Evolutionary conservation across 2,888 invertebrate genomes (phyloP).

Genomic region (Caenorhabditis zanzibari): DNA sequence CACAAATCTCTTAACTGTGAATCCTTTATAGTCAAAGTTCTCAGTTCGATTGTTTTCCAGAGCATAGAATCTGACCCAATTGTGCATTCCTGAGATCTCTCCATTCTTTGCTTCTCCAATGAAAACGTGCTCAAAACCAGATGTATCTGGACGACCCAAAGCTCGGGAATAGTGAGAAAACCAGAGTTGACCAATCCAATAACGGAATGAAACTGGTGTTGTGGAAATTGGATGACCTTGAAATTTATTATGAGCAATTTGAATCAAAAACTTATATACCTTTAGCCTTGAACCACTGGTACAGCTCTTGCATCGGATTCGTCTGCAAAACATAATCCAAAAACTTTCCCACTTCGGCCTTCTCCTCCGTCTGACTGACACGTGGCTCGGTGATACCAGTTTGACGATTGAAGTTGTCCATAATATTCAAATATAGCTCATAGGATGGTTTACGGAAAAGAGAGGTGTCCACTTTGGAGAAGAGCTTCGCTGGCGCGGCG

Average conservation of each 20-base stretch:
- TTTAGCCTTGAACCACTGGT: constrained; percentile 86
- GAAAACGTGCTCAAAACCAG: constrained; percentile 95
- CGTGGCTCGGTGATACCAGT: constrained; percentile 79
- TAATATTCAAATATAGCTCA: constrained; percentile 88
- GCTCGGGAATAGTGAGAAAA: constrained; percentile 90
- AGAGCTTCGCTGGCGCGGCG: constrained; percentile 74
- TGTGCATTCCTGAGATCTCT: constrained; percentile 89
- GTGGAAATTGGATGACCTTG: constrained; percentile 78
- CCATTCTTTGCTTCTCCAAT: constrained; percentile 90
- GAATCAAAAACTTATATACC: constrained; percentile 32
- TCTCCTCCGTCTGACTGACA: constrained; percentile 83
- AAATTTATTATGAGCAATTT: not conserved
- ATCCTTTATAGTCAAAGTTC: constrained; percentile 83
- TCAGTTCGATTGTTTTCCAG: constrained; percentile 86
- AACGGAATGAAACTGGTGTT: constrained; percentile 70
- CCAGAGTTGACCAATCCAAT: constrained; percentile 84
- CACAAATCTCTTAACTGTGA: constrained; percentile 81
- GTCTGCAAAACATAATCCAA: constrained; percentile 90
- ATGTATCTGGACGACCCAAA: constrained; percentile 89
- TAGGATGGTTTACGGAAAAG: constrained; percentile 86
- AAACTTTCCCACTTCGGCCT: constrained; percentile 89
- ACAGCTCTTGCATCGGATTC: constrained; percentile 88
- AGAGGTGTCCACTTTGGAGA: constrained; percentile 73
- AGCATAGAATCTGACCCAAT: constrained; percentile 92
- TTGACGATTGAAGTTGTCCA: constrained; percentile 92